Percentiles rank a stretch among this genome's conserved stretches.
These are phyloP conservation scores for Pseudomyrmex dendroicus DNA, from an alignment of 1,140 invertebrate genomes.

Conservation along the genomic window DNA sequence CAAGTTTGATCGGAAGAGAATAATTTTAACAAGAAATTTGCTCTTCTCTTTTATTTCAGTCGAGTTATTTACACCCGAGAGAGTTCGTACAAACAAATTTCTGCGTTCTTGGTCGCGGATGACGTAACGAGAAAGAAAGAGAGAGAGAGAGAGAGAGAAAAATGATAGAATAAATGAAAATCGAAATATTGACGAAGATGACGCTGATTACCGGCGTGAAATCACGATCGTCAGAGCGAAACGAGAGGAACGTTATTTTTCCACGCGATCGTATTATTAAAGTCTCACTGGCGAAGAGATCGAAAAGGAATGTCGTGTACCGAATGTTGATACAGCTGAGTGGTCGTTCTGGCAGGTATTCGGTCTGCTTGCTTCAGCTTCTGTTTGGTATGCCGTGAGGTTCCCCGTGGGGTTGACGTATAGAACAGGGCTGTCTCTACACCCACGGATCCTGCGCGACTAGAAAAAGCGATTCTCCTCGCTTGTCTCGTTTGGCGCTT, in stretches of 20 bases:
- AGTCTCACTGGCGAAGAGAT: constrained; percentile 73
- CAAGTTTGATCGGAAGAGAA: too few relatives aligned
- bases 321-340: constrained; percentile 85
- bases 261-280: constrained; percentile 72
- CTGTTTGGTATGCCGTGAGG: constrained; percentile 83
- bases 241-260: constrained; percentile 58
- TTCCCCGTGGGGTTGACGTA: constrained; percentile 35
- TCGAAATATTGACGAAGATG: constrained; percentile 6
- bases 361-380: constrained; percentile 77
- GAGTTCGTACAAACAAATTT: too few relatives aligned
- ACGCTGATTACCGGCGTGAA: constrained; percentile 30
- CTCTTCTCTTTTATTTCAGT: too few relatives aligned
- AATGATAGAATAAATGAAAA: constrained; percentile 20
- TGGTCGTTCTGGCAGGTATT: constrained; percentile 83
- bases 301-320: constrained; percentile 85
- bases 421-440: constrained; percentile 49
- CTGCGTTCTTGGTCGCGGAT: too few relatives aligned
- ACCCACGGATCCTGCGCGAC: constrained; percentile 34
- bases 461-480: background rate
- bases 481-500: too few relatives aligned
- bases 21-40: too few relatives aligned
- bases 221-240: constrained; percentile 23
- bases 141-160: background rate
- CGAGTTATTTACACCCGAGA: too few relatives aligned
- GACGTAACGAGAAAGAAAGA: too few relatives aligned